Conservation (phyloP, 2,888 invertebrate species). For the Lithophane semibrunnea region DNA sequence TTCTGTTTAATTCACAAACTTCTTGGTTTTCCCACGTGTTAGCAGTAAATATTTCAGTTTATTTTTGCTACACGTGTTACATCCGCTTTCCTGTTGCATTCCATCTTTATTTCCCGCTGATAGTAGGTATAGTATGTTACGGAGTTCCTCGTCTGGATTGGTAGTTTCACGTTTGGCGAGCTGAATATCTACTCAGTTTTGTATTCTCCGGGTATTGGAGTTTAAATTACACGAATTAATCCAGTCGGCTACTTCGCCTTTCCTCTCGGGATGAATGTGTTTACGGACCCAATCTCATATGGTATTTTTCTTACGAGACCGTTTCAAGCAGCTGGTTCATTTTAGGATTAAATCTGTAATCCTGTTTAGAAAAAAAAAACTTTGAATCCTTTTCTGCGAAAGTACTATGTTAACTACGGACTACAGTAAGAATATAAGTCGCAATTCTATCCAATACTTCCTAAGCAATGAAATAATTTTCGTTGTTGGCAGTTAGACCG, state of each 20-base stretch:
- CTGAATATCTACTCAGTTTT: constrained; percentile 80
- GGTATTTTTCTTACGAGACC: constrained; percentile 68
- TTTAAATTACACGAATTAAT: constrained; percentile 88
- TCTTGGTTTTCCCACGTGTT: constrained; percentile 30
- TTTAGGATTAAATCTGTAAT: constrained; percentile 33
- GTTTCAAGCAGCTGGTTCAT: constrained; percentile 27
- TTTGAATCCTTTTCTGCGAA: neutral
- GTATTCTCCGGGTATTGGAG: constrained; percentile 85
- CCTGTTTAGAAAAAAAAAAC: neutral
- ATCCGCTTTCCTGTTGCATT: constrained; percentile 48
- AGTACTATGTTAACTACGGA: neutral
- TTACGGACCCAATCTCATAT: constrained; percentile 69
- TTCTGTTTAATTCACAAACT: constrained; percentile 45
- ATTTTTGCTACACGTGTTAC: constrained; percentile 34
- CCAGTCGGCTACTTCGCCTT: constrained; percentile 77
- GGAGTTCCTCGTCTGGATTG: constrained; percentile 61
- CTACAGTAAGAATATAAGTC: neutral
- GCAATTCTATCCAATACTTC: constrained; percentile 11
- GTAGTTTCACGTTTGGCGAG: constrained; percentile 59
- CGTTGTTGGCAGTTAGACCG: constrained; percentile 35
- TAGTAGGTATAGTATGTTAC: constrained; percentile 17
- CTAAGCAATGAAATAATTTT: constrained; percentile 46
- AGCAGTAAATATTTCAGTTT: constrained; percentile 39
- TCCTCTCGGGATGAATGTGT: constrained; percentile 77
- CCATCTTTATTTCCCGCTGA: constrained; percentile 28